A percentile compares a stretch with the other conserved stretches of the same genome.
These are phyloP conservation scores for Burhinus bistriatus DNA, from an alignment of 2,113 vertebrate genomes.

Conservation along the genomic window DNA sequence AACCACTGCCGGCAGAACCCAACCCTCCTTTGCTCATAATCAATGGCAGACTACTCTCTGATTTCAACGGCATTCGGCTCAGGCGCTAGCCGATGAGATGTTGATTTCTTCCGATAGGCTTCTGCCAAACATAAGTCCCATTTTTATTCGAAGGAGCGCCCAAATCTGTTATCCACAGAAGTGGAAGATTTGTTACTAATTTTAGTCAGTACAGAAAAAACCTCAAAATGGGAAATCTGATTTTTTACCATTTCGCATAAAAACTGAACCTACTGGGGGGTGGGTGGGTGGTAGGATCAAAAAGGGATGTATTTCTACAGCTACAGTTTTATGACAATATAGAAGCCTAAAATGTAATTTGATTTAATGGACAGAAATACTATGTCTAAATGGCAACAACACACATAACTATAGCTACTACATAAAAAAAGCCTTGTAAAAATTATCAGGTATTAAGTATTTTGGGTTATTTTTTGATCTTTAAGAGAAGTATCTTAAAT, in stretches of 20 bases:
- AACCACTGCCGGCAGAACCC: not conserved
- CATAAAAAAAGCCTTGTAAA: not conserved
- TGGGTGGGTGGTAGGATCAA: not conserved
- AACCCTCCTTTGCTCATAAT: not conserved
- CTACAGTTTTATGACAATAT: not conserved
- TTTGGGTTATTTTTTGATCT: slow-evolving; percentile 33
- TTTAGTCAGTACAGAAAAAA: not conserved
- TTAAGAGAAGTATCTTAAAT: slow-evolving; percentile 1
- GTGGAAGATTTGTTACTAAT: not conserved
- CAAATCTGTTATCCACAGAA: not conserved
- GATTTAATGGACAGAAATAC: not conserved
- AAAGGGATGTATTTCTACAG: not conserved
- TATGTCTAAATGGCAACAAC: not conserved
- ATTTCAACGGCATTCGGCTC: not conserved
- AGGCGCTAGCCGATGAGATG: rapidly evolving
- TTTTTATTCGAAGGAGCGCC: not conserved
- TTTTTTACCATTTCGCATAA: not conserved
- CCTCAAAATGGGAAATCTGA: not conserved
- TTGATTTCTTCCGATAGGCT: not conserved
- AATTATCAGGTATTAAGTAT: not conserved
- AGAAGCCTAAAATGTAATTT: not conserved
- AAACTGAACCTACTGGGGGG: not conserved
- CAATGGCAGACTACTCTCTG: not conserved
- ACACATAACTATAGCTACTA: not conserved
- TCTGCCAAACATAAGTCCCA: rapidly evolving